Conservation (phyloP, 2,888 invertebrate genomes). For the Bellardia pandia region DNA sequence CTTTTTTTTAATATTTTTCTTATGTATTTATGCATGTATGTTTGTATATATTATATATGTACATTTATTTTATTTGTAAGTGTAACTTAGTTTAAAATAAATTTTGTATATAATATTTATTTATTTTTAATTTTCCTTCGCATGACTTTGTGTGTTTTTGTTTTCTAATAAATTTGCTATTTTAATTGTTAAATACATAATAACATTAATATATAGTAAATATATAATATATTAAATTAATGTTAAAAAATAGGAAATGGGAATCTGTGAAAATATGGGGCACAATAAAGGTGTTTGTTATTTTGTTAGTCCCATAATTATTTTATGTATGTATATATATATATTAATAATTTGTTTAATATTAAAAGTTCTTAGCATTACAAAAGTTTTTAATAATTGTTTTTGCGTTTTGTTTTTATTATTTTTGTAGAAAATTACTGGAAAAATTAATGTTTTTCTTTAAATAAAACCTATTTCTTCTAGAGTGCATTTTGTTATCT, state of each 20-base stretch:
- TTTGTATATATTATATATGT: neutral
- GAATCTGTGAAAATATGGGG: conserved; percentile 39
- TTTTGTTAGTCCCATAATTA: conserved; percentile 63
- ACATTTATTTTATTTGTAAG: conserved; percentile 41
- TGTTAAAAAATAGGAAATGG: conserved; percentile 35
- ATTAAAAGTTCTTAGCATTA: conserved; percentile 51
- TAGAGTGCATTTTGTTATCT: conserved; percentile 45
- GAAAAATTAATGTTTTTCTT: conserved; percentile 39
- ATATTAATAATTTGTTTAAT: conserved; percentile 50
- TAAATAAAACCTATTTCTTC: conserved; percentile 12
- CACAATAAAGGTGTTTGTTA: conserved; percentile 48
- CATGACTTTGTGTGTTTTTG: conserved; percentile 22
- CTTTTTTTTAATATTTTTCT: conserved; percentile 2
- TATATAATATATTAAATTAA: conserved; percentile 55
- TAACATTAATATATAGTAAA: conserved; percentile 66
- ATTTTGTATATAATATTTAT: conserved; percentile 43
- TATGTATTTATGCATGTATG: conserved; percentile 75
- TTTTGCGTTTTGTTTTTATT: conserved; percentile 22
- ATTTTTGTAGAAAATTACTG: conserved; percentile 44
- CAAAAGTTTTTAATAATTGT: conserved; percentile 56
- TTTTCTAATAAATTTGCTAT: conserved; percentile 44
- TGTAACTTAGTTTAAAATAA: conserved; percentile 51
- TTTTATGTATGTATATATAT: conserved; percentile 43
- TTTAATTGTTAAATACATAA: conserved; percentile 66
- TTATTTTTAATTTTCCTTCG: conserved; percentile 32